phyloP scores from a whole-genome alignment of 2,888 invertebrate species.

The Trachelus tabidus region DNA sequence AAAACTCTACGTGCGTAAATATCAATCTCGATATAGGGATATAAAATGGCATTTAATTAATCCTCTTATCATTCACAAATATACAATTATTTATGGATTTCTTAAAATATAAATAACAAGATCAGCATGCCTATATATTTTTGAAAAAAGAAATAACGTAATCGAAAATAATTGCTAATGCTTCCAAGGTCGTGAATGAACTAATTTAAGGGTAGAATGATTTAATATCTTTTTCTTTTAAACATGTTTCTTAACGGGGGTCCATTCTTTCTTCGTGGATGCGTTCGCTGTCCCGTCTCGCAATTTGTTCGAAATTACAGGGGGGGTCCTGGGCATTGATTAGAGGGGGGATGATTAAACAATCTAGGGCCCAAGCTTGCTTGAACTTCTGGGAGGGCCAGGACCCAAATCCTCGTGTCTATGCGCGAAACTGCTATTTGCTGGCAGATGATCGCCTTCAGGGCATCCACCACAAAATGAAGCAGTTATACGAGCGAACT shows the following conservation, averaged over 20 bases:
- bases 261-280: neutral
- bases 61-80: neutral
- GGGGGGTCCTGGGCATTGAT: slow-evolving; percentile 57
- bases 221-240: neutral
- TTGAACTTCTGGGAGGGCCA: slow-evolving; percentile 64
- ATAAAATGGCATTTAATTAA: neutral
- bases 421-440: slow-evolving; percentile 40
- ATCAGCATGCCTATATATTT: neutral
- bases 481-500: slow-evolving; percentile 66
- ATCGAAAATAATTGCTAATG: no score
- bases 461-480: slow-evolving; percentile 64
- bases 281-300: slow-evolving; percentile 25
- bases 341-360: slow-evolving; percentile 63
- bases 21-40: neutral
- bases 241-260: neutral
- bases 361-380: slow-evolving; percentile 62
- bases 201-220: neutral
- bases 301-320: slow-evolving; percentile 63
- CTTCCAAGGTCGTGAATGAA: neutral
- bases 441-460: slow-evolving; percentile 62
- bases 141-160: neutral
- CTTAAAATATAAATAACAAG: neutral
- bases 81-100: neutral
- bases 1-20: neutral
- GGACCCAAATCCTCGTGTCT: slow-evolving; percentile 32